A percentile compares a stretch with the other conserved stretches of the same genome.
Conservation (phyloP, 2,888 invertebrate species). For the Xestia rhomboidea region DNA sequence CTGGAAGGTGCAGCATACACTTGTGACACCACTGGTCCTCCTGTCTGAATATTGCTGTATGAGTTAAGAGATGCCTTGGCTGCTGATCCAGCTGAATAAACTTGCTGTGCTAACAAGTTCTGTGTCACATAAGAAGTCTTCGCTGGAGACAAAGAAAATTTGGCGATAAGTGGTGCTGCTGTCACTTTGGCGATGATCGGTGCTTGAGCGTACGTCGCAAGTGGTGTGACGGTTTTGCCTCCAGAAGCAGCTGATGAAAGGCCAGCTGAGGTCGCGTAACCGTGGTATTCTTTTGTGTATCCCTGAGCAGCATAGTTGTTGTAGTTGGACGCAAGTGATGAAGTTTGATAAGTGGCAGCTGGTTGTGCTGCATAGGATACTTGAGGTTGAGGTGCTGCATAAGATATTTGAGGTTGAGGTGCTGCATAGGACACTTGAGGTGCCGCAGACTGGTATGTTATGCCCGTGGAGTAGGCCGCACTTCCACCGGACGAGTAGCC, state of each 20-base stretch:
- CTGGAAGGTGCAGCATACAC: constrained; percentile 83
- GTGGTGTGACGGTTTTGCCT: constrained; percentile 82
- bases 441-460: constrained; percentile 76
- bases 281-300: constrained; percentile 85
- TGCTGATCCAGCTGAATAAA: constrained; percentile 77
- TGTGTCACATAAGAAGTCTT: constrained; percentile 80
- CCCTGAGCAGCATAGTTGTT: constrained; percentile 70
- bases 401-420: constrained; percentile 75
- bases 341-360: constrained; percentile 72
- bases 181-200: constrained; percentile 89
- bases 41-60: constrained; percentile 77
- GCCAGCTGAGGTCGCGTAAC: constrained; percentile 90
- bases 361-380: constrained; percentile 81
- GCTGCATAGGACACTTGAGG: constrained; percentile 82
- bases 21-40: constrained; percentile 87
- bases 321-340: constrained; percentile 71
- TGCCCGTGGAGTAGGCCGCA: constrained; percentile 69
- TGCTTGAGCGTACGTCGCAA: constrained; percentile 88
- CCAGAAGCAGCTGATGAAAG: constrained; percentile 82
- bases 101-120: constrained; percentile 80
- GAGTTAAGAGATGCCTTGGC: constrained; percentile 87
- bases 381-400: constrained; percentile 73
- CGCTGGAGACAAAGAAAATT: constrained; percentile 79
- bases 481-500: constrained; percentile 68
- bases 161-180: constrained; percentile 85